phyloP scores from a whole-genome alignment of 2,888 invertebrate genomes.

The Pammene aurita region DNA sequence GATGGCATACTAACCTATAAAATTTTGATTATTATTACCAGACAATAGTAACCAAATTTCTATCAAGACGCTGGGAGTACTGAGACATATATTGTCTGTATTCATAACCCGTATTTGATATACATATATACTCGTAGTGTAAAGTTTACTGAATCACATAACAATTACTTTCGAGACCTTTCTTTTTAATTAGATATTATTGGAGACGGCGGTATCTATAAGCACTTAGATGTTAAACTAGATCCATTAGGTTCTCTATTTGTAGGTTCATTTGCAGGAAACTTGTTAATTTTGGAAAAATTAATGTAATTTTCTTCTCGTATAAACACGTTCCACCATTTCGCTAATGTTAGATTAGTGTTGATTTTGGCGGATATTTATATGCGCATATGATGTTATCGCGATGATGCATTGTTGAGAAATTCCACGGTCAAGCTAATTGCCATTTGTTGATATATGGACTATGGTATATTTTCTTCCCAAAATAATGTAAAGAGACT shows the following conservation, averaged over 20 bases:
- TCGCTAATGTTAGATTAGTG: constrained; percentile 25
- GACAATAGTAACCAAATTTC: background rate
- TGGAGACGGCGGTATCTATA: too few species aligned
- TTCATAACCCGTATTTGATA: too few species aligned
- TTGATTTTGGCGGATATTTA: constrained; percentile 51
- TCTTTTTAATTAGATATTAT: too few species aligned
- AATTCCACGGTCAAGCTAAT: constrained; percentile 26
- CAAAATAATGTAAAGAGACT: too few species aligned
- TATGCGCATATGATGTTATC: constrained; percentile 39
- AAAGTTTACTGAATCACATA: too few species aligned
- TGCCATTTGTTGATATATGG: background rate
- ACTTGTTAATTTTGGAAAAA: too few species aligned
- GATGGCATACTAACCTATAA: constrained; percentile 3
- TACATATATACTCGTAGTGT: too few species aligned
- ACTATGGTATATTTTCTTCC: too few species aligned
- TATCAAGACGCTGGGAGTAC: background rate
- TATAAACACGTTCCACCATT: constrained; percentile 8
- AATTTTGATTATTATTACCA: constrained; percentile 1
- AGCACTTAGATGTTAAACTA: too few species aligned
- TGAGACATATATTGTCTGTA: background rate
- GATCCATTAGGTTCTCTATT: too few species aligned
- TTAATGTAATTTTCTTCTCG: background rate
- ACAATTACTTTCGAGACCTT: too few species aligned
- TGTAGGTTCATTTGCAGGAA: too few species aligned
- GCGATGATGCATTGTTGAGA: constrained; percentile 24